These are phyloP conservation scores for Pica pica DNA, from an alignment of 2,113 vertebrate genomes.

Conservation along the genomic window DNA sequence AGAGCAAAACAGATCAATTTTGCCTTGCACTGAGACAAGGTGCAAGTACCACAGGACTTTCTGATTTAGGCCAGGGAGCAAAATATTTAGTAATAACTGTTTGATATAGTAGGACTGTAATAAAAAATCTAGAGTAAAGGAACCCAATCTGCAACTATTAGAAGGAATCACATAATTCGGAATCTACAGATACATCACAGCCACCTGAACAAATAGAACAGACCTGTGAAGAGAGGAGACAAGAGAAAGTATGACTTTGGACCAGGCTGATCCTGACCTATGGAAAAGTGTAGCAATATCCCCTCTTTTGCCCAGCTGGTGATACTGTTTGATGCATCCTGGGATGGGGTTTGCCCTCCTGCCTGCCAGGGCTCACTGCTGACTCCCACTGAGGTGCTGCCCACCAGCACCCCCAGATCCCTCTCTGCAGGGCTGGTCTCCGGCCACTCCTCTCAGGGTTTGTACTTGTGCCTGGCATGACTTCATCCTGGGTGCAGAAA, in stretches of 20 bases:
- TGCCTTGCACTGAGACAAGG: not conserved
- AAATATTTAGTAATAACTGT: not conserved
- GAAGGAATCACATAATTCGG: fast-evolving
- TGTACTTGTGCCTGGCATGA: not conserved
- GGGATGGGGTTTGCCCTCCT: not conserved
- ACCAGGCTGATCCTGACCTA: not conserved
- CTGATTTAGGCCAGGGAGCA: not conserved
- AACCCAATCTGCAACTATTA: not conserved
- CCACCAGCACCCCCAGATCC: not conserved
- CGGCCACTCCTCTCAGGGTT: not conserved
- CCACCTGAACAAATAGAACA: not conserved
- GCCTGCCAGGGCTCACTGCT: not conserved
- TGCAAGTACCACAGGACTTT: not conserved
- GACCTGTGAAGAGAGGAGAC: not conserved
- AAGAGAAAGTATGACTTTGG: not conserved
- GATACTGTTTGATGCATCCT: not conserved
- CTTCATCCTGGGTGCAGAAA: not conserved
- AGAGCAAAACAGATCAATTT: not conserved
- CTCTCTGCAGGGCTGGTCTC: not conserved
- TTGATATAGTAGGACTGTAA: not conserved
- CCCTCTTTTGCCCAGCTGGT: not conserved
- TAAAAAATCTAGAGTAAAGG: not conserved
- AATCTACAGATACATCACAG: not conserved
- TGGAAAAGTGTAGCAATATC: not conserved
- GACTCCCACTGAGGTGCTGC: not conserved